A percentile compares a stretch with the other conserved stretches of the same genome.
Conservation (phyloP, 2,888 invertebrate genomes). For the Xanthorhoe spadicearia region DNA sequence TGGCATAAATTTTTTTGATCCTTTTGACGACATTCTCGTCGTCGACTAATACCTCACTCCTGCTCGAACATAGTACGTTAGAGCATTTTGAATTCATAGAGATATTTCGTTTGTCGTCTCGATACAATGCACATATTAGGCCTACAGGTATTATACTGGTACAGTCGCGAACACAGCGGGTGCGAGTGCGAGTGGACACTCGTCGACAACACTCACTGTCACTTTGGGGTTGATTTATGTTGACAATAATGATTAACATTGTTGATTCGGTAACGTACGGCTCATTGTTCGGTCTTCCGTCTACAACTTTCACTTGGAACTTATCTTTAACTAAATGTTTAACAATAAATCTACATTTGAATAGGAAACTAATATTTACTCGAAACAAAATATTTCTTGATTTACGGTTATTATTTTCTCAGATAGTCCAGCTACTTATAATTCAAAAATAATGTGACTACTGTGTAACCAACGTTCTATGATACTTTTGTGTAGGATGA, state of each 20-base stretch:
- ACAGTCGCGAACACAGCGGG: conserved; percentile 15
- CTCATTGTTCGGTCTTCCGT: conserved; percentile 16
- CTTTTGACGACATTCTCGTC: no score
- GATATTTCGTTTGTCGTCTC: no score
- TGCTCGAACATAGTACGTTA: no score
- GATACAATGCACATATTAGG: no score
- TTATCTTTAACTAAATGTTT: not conserved
- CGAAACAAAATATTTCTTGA: not conserved
- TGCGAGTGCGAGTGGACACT: conserved; percentile 14
- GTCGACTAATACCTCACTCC: no score
- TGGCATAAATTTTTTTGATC: no score
- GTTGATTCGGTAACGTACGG: conserved; percentile 28
- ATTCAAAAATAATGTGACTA: no score
- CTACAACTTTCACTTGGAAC: conserved; percentile 20
- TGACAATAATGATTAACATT: conserved; percentile 30
- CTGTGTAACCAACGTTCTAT: not conserved
- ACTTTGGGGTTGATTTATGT: conserved; percentile 30
- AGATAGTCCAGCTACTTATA: no score
- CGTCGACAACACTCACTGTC: conserved; percentile 25
- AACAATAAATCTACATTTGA: not conserved
- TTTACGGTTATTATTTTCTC: not conserved
- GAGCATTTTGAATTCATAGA: no score
- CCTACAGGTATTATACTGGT: no score
- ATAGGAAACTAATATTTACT: not conserved
- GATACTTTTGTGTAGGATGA: not conserved